Percentiles rank a stretch among this genome's conserved stretches.
phyloP scores from a whole-genome alignment of 1,140 invertebrate genomes.

The Brachionus paranguensis region DNA sequence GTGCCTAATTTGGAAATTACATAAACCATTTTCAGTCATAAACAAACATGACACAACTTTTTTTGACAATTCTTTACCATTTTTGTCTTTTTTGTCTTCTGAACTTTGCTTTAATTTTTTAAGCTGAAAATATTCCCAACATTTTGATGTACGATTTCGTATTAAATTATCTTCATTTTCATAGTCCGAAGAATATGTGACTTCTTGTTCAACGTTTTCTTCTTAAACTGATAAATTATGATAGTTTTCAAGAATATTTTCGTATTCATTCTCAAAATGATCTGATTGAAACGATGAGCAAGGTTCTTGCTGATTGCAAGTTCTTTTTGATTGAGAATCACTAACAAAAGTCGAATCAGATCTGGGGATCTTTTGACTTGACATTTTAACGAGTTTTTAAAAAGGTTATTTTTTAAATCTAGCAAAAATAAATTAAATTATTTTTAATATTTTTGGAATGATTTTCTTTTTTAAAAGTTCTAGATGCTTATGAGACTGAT shows the following conservation, averaged over 20 bases:
- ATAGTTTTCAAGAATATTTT: not conserved
- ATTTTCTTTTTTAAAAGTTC: too few species aligned
- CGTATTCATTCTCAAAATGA: not conserved
- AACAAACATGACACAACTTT: not conserved
- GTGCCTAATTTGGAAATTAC: not conserved
- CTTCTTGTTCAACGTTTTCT: not conserved
- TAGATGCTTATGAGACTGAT: too few species aligned
- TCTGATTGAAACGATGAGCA: not conserved
- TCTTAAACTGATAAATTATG: not conserved
- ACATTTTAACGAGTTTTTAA: not conserved
- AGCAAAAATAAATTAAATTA: not conserved
- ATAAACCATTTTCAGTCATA: not conserved
- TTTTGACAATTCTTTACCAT: not conserved
- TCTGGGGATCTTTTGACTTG: not conserved
- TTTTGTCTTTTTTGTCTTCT: not conserved
- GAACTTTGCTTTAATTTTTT: not conserved
- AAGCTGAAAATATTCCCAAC: not conserved
- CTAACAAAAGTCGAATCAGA: not conserved
- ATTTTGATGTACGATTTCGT: not conserved
- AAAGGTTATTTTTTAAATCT: not conserved
- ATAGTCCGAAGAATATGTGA: not conserved
- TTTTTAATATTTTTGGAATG: too few species aligned
- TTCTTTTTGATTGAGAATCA: not conserved
- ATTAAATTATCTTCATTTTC: not conserved
- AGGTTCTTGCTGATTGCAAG: not conserved